Evolutionary conservation across 2,888 invertebrate species (phyloP).

Genomic region (Lepidocyrtinus sp.): DNA sequence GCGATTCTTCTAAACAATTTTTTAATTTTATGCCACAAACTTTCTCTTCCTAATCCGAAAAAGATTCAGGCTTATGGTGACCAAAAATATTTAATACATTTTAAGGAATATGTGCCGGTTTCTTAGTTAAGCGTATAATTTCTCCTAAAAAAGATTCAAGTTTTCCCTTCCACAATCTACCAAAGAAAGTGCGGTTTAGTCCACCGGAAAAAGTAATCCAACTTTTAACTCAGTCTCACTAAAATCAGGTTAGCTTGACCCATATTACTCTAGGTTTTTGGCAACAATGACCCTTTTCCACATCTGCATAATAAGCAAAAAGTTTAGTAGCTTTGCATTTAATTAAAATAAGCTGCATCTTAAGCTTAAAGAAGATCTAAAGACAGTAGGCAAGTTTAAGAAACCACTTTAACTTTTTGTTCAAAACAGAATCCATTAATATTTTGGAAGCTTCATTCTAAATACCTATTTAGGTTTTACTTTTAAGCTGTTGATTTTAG

Average conservation of each 20-base stretch:
- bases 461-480: no score
- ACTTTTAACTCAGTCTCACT: not conserved
- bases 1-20: conserved; percentile 4
- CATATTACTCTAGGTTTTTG: not conserved
- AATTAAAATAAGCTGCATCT: no score
- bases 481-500: no score
- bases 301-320: no score
- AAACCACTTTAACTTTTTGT: no score
- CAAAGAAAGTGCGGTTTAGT: conserved; percentile 3
- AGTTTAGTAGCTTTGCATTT: no score
- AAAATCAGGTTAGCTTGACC: not conserved
- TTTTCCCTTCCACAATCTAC: not conserved
- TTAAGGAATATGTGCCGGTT: not conserved
- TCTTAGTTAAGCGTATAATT: not conserved
- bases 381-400: no score
- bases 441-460: no score
- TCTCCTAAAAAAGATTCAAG: not conserved
- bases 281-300: not conserved
- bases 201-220: conserved; percentile 10
- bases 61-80: not conserved
- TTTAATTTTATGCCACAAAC: conserved; percentile 8
- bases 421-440: no score
- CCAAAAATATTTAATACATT: no score
- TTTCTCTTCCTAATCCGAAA: conserved; percentile 1
- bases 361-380: no score